Evolutionary conservation across 2,797 vertebrate species (phyloP), one percentile per base, ranked within the genome.

Genomic region (Ambastaia sidthimunki): DNA sequence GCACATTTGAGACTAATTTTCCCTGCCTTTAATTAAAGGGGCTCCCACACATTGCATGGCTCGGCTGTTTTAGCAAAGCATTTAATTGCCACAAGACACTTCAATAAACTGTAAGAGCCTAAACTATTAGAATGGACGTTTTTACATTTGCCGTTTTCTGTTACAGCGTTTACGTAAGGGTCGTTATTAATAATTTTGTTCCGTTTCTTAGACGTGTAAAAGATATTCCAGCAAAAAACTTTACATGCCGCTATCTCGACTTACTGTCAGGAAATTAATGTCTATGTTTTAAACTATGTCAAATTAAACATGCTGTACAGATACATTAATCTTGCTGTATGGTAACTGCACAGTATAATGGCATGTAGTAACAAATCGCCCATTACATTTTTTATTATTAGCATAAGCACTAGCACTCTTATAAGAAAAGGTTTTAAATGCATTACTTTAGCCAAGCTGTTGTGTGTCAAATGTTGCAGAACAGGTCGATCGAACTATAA

Each of bases 1-100:
- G 76, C 80, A 41, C 48, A 78, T 80, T 83, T 12, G 69, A 85
- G 85, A 87, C 78, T 80, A 83, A 84, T 44, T 81, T 81, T 74
- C 74, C 73, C 75, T 31, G 71, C 63, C 37, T 85, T 87, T 86
- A 84, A 88, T 87, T 89, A 85, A 85, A 85, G 83, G 81, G 82
- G 72, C 62, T 76, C 80, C 69, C 82, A 78, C 84, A 86, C 77
- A 55, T 82, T 59, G 67, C 67, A 78, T 80, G 70, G 66, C 80
- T 82, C 81, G 81, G 68, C 68, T 82, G 74, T 78, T 83, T 83
- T 79, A 83, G 76, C 76, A 63, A 59, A 74, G 72, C 57, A 82
- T 81, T 82, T 80, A 84, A 85, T 82, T 84, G 74, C 74, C 77
- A 69, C 65, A 80, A 67, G 71, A 74, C 82, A 71, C 76, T 78